These are phyloP conservation scores for Drosophila sulfurigaster DNA, from an alignment of 1,140 invertebrate species.

Conservation along the genomic window DNA sequence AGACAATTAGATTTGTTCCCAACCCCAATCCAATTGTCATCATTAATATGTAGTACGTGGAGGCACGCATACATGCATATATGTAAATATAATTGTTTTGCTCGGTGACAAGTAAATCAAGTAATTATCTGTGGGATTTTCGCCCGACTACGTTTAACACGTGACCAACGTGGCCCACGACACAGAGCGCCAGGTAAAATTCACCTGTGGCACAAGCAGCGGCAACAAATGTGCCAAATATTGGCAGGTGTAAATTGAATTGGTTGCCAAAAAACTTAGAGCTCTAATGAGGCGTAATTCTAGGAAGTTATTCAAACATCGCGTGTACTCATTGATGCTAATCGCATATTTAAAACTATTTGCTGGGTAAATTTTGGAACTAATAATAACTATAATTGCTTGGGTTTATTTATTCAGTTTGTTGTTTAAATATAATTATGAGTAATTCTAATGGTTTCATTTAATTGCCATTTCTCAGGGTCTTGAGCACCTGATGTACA, in stretches of 20 bases:
- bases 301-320: not conserved
- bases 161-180: constrained; percentile 23
- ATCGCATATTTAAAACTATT: not conserved
- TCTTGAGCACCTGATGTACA: constrained; percentile 88
- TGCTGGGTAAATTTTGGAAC: not conserved
- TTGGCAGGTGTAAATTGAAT: constrained; percentile 19
- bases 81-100: constrained; percentile 71
- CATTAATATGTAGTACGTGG: constrained; percentile 45
- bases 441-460: no score
- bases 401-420: not conserved
- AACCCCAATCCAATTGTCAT: constrained; percentile 28
- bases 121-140: constrained; percentile 67
- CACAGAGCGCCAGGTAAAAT: constrained; percentile 20
- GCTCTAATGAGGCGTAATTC: not conserved
- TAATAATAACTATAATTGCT: not conserved
- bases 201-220: not conserved
- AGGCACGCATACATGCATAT: constrained; percentile 14
- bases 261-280: constrained; percentile 7
- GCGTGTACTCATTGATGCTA: no score
- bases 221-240: constrained; percentile 18
- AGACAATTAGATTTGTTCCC: constrained; percentile 42
- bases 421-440: no score
- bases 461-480: constrained; percentile 84
- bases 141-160: constrained; percentile 32
- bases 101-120: constrained; percentile 73